phyloP scores from a whole-genome alignment of 1,140 invertebrate genomes.

The Cecropterus lyciades region DNA sequence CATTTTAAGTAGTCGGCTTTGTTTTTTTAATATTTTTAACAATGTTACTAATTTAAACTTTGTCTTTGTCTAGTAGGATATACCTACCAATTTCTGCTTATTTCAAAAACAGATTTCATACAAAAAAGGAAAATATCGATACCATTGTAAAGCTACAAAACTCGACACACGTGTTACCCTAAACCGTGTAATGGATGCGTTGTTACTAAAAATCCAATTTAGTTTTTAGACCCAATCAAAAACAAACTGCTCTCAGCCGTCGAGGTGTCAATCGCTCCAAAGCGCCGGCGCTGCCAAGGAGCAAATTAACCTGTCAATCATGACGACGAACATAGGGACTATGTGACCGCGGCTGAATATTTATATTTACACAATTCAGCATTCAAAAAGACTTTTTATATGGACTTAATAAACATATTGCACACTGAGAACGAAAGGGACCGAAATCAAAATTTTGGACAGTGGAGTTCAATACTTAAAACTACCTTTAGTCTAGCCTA shows the following conservation, averaged over 20 bases:
- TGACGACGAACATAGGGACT: conserved; percentile 31
- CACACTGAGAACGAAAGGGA: too few species aligned
- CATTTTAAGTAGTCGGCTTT: too few species aligned
- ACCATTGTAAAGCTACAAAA: neutral
- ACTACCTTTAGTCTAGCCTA: too few species aligned
- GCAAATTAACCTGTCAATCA: conserved; percentile 54
- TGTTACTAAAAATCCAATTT: conserved; percentile 22
- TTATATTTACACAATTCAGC: conserved; percentile 29
- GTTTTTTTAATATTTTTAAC: too few species aligned
- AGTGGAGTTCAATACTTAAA: too few species aligned
- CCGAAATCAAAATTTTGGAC: too few species aligned
- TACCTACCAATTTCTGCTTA: too few species aligned
- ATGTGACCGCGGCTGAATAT: conserved; percentile 13
- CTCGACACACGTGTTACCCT: neutral
- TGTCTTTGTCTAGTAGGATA: too few species aligned
- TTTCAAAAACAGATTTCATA: neutral
- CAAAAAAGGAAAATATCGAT: neutral
- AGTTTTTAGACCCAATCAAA: conserved; percentile 12
- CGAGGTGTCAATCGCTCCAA: conserved; percentile 27
- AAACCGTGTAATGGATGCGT: neutral
- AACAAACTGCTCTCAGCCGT: conserved; percentile 17
- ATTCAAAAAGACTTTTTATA: neutral
- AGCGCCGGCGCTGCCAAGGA: conserved; percentile 34
- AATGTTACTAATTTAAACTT: too few species aligned
- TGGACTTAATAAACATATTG: too few species aligned